Conservation (phyloP, 2,888 invertebrate species). For the Platerodrilus igneus region DNA sequence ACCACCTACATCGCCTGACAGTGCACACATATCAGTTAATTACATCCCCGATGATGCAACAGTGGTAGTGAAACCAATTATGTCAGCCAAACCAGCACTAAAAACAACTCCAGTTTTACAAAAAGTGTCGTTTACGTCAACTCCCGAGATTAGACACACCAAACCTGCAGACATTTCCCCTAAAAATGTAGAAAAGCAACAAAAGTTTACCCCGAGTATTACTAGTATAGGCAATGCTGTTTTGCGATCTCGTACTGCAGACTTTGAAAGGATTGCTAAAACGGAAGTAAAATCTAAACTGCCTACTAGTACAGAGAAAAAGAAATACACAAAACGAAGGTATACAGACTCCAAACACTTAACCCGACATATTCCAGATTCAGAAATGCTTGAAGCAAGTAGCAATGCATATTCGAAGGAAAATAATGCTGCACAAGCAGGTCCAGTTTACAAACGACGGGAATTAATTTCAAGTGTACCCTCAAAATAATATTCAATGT, state of each 20-base stretch:
- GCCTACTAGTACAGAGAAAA: conserved; percentile 47
- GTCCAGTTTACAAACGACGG: conserved; percentile 69
- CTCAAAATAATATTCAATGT: conserved; percentile 31
- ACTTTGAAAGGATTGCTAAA: conserved; percentile 58
- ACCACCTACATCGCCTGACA: conserved; percentile 57
- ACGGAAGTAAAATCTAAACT: conserved; percentile 50
- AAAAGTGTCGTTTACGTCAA: conserved; percentile 59
- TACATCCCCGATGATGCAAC: conserved; percentile 53
- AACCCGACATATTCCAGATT: conserved; percentile 55
- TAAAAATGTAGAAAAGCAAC: conserved; percentile 27
- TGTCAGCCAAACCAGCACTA: conserved; percentile 21
- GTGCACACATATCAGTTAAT: conserved; percentile 50
- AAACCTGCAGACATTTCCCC: conserved; percentile 32
- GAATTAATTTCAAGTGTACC: conserved; percentile 78
- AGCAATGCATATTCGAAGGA: conserved; percentile 15
- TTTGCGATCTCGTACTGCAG: conserved; percentile 61
- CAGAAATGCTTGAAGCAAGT: conserved; percentile 47
- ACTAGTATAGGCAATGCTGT: conserved; percentile 64
- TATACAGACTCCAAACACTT: conserved; percentile 59
- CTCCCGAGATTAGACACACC: conserved; percentile 49
- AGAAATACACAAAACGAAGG: conserved; percentile 57
- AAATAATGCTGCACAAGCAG: conserved; percentile 32
- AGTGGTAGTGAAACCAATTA: conserved; percentile 27
- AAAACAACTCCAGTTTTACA: conserved; percentile 47
- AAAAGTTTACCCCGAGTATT: conserved; percentile 54